These are phyloP conservation scores for Prorops nasuta DNA, from an alignment of 1,140 invertebrate genomes.

Conservation along the genomic window DNA sequence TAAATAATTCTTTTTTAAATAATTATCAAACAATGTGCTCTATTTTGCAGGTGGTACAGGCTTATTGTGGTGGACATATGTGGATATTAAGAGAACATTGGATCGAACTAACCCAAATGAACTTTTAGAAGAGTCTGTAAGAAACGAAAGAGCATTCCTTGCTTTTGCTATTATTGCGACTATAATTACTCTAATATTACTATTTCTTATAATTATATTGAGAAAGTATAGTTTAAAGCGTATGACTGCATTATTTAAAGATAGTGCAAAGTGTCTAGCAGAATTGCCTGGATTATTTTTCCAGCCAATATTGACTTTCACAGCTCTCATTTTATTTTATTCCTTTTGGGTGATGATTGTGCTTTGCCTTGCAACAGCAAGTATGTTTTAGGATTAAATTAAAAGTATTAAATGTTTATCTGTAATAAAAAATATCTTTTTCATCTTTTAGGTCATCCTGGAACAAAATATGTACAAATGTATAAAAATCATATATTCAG, in stretches of 20 bases:
- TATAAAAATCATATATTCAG: slow-evolving; percentile 40
- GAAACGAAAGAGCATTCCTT: slow-evolving; percentile 84
- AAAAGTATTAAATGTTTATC: slow-evolving; percentile 1
- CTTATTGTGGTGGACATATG: slow-evolving; percentile 87
- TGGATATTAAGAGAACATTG: slow-evolving; percentile 71
- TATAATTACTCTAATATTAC: slow-evolving; percentile 72
- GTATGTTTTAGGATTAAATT: slow-evolving; percentile 56
- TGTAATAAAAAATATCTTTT: neutral
- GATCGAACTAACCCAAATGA: slow-evolving; percentile 61
- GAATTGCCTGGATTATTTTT: slow-evolving; percentile 82
- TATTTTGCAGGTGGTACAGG: slow-evolving; percentile 64
- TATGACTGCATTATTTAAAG: slow-evolving; percentile 79
- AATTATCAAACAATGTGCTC: neutral
- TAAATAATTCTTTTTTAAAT: neutral
- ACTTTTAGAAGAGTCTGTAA: slow-evolving; percentile 73
- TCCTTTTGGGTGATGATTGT: slow-evolving; percentile 83
- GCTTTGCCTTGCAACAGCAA: slow-evolving; percentile 67
- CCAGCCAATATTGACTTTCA: slow-evolving; percentile 84
- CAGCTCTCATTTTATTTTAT: slow-evolving; percentile 76
- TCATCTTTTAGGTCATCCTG: slow-evolving; percentile 55
- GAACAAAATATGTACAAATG: slow-evolving; percentile 50
- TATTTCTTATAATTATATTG: slow-evolving; percentile 50
- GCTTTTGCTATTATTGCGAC: slow-evolving; percentile 85
- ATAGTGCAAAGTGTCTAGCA: slow-evolving; percentile 81
- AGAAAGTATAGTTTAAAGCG: slow-evolving; percentile 78